Evolutionary conservation across 2,113 vertebrate species (phyloP), one percentile per base, ranked within the genome.

Genomic region (Phalacrocorax aristotelis): DNA sequence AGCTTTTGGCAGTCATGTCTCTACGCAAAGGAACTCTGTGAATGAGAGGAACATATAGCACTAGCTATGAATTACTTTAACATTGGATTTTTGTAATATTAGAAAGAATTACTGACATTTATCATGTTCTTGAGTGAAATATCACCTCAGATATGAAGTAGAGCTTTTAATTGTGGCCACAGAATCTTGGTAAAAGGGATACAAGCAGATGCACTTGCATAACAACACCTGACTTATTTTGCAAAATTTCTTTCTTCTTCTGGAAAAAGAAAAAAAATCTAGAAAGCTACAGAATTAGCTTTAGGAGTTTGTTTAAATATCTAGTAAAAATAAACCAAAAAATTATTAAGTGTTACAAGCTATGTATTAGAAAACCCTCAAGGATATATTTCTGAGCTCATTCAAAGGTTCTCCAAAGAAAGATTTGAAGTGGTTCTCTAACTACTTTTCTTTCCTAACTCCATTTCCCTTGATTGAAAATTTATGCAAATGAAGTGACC

Each of bases 321-420:
- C 22, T 48, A 34, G 5, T 65, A 76, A 81, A 65, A 81, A 29
- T 38, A 32, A 79, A 40, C 4, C 9, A 51, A 93, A 70, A 64
- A 9, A 30, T 0, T 1, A 55, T 4, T 0, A 76, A 83, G 48
- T 44, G 1, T 64, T 72, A 20, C 23, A 52, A 78, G 15, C 5
- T 20, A 64, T 29, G 27, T 84, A 42, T 42, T 26, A 87, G 17
- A 93, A 93, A 94, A 71, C 9, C 65, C n/a, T 48, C 13, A 77
- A 78, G 58, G 11, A n/a, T 92, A 16, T 83, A 68, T 32, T 76
- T 90, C 40, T 61, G 60, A 93, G 69, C 30, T 74, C n/a, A 66
- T 61, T 65, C 15, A 11, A 25, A 60, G 3, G 12, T 79, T 83
- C 8, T 77, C 69, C 77, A 64, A 84, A 79, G 23, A 75, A 65